Base-by-base conservation (phyloP, 2,113 vertebrate species). In the Hippopotamus amphibius region DNA sequence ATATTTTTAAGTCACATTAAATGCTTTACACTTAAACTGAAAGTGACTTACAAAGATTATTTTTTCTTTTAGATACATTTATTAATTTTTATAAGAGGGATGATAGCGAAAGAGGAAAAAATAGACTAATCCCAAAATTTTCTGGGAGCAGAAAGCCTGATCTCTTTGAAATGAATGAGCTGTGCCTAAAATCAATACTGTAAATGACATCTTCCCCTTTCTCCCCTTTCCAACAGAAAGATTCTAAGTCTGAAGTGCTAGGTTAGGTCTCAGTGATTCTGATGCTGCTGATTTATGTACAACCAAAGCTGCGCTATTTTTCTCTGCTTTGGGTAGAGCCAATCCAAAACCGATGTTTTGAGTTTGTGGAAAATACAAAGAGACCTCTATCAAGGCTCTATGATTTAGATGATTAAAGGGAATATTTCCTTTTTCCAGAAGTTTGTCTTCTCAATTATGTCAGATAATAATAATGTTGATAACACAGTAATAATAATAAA, bases 1-100 rank as follows among this genome's bases (percentile, higher is more conserved):
- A 43, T 68, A 90, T 69, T 77, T 93, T 82, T 87, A 69, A 88
- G 65, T 57, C 48, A 95, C 41, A 72, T 6, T 65, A 63, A 65
- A 43, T 53, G 22, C 13, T 83, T 92, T 71, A 83, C 1, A 68
- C 14, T 61, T 46, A 81, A 85, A 74, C 50, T 72, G 21, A 90
- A 92, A 91, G 53, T 89, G 9, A 66, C 59, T 90, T 90, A 50
- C 85, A 43, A 93, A 80, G 17, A 69, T 63, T 30, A 57, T 19
- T 69, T 37, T 28, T n/a, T 61, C 24, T 79, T 48, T 85, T 65
- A 69, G 30, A 77, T 22, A 50, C 7, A 93, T 30, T 86, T 21
- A 72, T 66, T 66, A 26, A 53, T 46, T 93, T 81, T 95, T 79
- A 79, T 86, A 81, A 86, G 85, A 83, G 11, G 17, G 0, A 57